phyloP scores from a whole-genome alignment of 2,113 vertebrate genomes.

The Tachysurus vachellii region DNA sequence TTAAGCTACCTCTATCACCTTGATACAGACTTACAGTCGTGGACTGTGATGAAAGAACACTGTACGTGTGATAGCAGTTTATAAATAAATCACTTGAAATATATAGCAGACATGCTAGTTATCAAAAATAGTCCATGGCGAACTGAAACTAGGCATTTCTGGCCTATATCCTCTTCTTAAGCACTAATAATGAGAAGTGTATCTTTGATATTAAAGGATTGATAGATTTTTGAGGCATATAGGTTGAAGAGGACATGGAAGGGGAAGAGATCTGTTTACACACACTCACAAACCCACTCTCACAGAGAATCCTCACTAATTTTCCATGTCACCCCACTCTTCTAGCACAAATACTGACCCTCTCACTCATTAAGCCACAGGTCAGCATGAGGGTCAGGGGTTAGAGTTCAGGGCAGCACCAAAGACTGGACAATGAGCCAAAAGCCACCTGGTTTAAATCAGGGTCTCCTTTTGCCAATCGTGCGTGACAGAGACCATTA shows the following conservation, averaged over 20 bases:
- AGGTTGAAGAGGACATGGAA: background rate
- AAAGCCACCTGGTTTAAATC: slow-evolving; percentile 77
- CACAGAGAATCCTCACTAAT: slow-evolving; percentile 49
- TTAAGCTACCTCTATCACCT: background rate
- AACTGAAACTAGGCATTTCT: slow-evolving; percentile 6
- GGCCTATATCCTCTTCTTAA: slow-evolving; percentile 1
- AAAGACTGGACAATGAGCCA: slow-evolving; percentile 71
- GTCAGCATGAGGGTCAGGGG: slow-evolving; percentile 60
- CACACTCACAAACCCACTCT: slow-evolving; percentile 57
- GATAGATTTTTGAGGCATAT: background rate
- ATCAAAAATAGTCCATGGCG: slow-evolving; percentile 47
- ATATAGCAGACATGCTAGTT: slow-evolving; percentile 36
- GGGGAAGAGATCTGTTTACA: slow-evolving; percentile 53
- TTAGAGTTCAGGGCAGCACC: slow-evolving; percentile 66
- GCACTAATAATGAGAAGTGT: background rate
- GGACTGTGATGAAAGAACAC: background rate
- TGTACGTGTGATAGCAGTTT: background rate
- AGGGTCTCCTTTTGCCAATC: slow-evolving; percentile 61
- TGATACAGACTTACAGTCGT: background rate
- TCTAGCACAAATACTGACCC: slow-evolving; percentile 62
- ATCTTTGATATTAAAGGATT: slow-evolving; percentile 3
- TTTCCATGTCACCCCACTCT: slow-evolving; percentile 61
- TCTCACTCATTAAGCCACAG: slow-evolving; percentile 59
- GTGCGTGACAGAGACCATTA: slow-evolving; percentile 71
- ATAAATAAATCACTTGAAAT: slow-evolving; percentile 21